Percentiles rank a stretch among this genome's conserved stretches.
These are phyloP conservation scores for Apodemia mormo DNA, from an alignment of 2,888 invertebrate genomes.

Conservation along the genomic window DNA sequence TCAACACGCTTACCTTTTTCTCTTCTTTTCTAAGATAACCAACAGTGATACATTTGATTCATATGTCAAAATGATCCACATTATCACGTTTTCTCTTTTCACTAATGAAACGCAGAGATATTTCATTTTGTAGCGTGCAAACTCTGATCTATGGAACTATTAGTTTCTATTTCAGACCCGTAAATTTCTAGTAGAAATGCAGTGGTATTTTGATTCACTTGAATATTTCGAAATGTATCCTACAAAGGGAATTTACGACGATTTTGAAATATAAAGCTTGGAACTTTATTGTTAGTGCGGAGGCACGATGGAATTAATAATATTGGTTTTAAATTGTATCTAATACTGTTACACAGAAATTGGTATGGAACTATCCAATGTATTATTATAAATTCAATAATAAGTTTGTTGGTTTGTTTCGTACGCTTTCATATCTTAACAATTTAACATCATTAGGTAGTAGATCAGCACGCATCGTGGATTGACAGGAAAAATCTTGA, in stretches of 20 bases:
- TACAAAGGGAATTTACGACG: not conserved
- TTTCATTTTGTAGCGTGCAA: conserved; percentile 8
- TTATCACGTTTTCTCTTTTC: not conserved
- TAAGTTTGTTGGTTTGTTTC: too few species aligned
- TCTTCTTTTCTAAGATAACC: too few species aligned
- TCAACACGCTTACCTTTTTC: too few species aligned
- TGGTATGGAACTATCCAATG: too few species aligned
- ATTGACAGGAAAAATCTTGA: too few species aligned
- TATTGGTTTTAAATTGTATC: not conserved
- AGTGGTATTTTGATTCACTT: not conserved
- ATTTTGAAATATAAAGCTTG: not conserved
- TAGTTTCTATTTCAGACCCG: conserved; percentile 13
- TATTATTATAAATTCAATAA: too few species aligned
- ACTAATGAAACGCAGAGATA: not conserved
- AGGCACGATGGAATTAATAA: not conserved
- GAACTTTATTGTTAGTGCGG: not conserved
- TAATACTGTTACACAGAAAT: too few species aligned
- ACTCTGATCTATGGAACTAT: conserved; percentile 22
- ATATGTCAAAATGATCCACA: too few species aligned
- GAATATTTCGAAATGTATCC: not conserved
- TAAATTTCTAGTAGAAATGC: conserved; percentile 11
- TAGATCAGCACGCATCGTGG: too few species aligned
- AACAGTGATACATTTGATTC: too few species aligned
- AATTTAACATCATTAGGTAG: too few species aligned
- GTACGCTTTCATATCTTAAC: too few species aligned